Percentiles rank a stretch among this genome's conserved stretches.
phyloP scores from a whole-genome alignment of 2,113 vertebrate genomes.

The Poeciliopsis prolifica region DNA sequence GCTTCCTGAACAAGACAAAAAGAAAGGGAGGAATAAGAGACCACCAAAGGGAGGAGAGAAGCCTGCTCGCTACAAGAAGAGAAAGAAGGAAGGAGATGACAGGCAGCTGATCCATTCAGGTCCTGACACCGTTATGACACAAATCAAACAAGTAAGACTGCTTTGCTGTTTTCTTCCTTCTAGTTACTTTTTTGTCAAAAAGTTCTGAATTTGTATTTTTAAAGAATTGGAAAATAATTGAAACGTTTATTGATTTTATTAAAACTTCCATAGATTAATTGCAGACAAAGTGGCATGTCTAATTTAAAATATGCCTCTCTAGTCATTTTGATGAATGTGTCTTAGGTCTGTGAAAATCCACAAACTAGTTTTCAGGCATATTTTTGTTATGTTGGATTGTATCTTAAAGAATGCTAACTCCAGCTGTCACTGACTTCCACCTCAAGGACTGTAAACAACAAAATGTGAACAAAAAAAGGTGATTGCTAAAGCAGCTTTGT shows the following conservation, averaged over 20 bases:
- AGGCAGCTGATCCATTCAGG: conserved; percentile 83
- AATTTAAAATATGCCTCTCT: no score
- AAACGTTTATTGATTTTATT: background rate
- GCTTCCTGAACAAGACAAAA: conserved; percentile 86
- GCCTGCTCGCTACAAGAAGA: conserved; percentile 90
- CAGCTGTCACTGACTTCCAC: no score
- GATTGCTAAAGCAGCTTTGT: no score
- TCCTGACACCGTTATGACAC: conserved; percentile 84
- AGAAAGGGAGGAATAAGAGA: conserved; percentile 91
- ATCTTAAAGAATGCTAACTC: no score
- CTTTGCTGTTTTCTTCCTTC: background rate
- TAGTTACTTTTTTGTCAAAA: background rate
- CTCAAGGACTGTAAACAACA: no score
- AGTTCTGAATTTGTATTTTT: background rate
- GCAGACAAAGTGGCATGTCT: background rate
- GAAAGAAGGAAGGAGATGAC: conserved; percentile 94
- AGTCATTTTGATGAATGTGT: background rate
- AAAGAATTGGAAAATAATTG: background rate
- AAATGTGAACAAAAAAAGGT: no score
- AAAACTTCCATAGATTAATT: background rate
- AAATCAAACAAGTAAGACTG: conserved; percentile 88
- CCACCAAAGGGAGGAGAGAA: conserved; percentile 88
- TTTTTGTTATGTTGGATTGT: no score
- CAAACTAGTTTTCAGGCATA: no score
- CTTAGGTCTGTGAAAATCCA: background rate